Evolutionary conservation across 2,888 invertebrate genomes (phyloP), one percentile per base, ranked within the genome.

Genomic region (Orthosia cruda): DNA sequence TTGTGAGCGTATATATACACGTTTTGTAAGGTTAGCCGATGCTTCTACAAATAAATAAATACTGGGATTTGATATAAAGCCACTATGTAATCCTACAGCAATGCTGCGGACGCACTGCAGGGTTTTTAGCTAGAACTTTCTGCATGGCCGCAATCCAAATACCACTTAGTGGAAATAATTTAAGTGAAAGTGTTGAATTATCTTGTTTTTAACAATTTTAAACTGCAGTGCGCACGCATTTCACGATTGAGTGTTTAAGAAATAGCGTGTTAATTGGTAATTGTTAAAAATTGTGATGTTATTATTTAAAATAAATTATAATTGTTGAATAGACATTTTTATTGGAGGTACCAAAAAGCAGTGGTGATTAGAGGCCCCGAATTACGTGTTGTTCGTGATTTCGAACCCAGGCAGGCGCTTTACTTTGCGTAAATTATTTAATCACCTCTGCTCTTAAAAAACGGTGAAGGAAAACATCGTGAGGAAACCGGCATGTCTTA

Each of bases 271-370:
- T 83, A 75, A 74, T 65, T 57, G 55, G 40, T 74, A 66, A 80
- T 79, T 82, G 84, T 87, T 86, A 78, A 45, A 75, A 81, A 76
- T 84, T 86, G 81, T 88, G 83, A 83, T 86, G 86, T 87, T 86
- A 87, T 75, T 71, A 82, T 79, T 74, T 75, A 75, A 82, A 84
- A 84, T 86, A 88, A 88, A 88, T 80, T 74, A 85, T 72, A 57
- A 73, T 59, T 83, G 64, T 69, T 83, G 15, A 78, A 18, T n/a
- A 40, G 18, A 32, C 16, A 2, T 0, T 55, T 50, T 64, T 26
- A 73, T 5, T 77, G 12, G 5, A 65, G 67, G 72, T 45, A 58
- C 20, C 67, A 71, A 32, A 7, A 32, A 32, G 32, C 7, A 32
- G 26, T 26, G 26, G 26, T 26, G 26, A 4, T n/a, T 26, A 26